Evolutionary conservation across 2,888 invertebrate species (phyloP), one percentile per base, ranked within the genome.

Genomic region (Molanna angustata): DNA sequence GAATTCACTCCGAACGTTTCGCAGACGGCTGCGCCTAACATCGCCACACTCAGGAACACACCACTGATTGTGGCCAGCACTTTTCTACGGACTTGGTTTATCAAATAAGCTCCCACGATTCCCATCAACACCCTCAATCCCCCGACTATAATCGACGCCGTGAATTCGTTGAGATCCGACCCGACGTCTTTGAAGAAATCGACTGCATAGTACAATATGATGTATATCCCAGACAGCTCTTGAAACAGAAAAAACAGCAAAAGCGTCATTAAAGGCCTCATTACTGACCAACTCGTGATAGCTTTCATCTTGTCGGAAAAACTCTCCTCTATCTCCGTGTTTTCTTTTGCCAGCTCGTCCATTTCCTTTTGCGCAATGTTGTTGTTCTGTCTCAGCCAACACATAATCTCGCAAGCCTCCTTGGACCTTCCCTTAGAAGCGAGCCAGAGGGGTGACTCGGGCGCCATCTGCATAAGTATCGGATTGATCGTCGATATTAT

Each of bases 201-300:
- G 1, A 86, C 86, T 0, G 86, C 84, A 64, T 87, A 88, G 63
- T 84, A 87, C 37, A 88, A 66, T 31, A 87, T 83, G 0, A 85
- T 79, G 67, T 88, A 88, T 47, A 87, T 85, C 0, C 87, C 87
- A 0, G 85, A 85, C 64, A 85, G 74, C 65, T 86, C 86, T 75
- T 88, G 87, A 61, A 84, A 79, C 7, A 83, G 68, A 64, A 86
- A 82, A 69, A 87, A 86, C 0, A 77, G 66, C 2, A 86, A 75
- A 1, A 87, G 69, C 18, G 86, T 73, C 2, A 79, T 65, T 66
- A 87, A 86, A 0, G 88, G 87, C 63, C 84, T 86, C 59, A 85
- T 69, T 0, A 85, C 83, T 56, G 76, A 79, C 6, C 80, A 71
- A 45, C 76, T 71, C 46, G 74, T 74, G 61, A 78, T 72, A 2